These are phyloP conservation scores for Microhierax caerulescens DNA, from an alignment of 2,797 vertebrate species.

Conservation along the genomic window DNA sequence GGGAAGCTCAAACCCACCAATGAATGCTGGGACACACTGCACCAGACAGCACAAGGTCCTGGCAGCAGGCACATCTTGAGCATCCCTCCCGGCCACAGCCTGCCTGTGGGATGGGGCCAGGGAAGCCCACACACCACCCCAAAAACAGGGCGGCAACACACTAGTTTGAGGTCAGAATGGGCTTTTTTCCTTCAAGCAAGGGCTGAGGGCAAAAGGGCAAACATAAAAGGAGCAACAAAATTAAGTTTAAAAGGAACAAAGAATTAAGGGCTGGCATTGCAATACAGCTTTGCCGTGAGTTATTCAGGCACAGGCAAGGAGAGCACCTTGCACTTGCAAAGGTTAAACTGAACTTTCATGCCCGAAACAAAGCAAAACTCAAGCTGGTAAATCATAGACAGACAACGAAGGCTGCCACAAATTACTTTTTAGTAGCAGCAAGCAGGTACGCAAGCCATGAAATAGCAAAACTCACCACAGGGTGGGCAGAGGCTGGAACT, in stretches of 20 bases:
- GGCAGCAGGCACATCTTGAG: background rate
- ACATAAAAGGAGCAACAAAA: background rate
- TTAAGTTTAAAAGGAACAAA: background rate
- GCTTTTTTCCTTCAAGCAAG: background rate
- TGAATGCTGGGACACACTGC: background rate
- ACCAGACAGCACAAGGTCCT: background rate
- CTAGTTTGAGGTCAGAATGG: background rate
- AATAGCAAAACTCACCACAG: background rate
- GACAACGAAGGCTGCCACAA: accelerated
- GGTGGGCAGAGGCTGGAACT: background rate
- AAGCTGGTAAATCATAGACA: background rate
- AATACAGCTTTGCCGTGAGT: accelerated
- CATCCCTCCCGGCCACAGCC: background rate
- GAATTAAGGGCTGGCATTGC: accelerated
- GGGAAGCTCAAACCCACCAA: background rate
- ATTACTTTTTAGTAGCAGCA: background rate
- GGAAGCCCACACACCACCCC: background rate
- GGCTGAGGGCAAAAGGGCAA: background rate
- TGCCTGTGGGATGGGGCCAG: background rate
- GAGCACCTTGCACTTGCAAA: background rate
- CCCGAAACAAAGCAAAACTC: background rate
- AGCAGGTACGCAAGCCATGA: background rate
- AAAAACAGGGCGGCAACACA: background rate
- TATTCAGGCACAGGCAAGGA: background rate
- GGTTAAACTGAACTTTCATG: background rate